Base-by-base conservation (phyloP, 2,113 vertebrate species). In the Calcarius ornatus region DNA sequence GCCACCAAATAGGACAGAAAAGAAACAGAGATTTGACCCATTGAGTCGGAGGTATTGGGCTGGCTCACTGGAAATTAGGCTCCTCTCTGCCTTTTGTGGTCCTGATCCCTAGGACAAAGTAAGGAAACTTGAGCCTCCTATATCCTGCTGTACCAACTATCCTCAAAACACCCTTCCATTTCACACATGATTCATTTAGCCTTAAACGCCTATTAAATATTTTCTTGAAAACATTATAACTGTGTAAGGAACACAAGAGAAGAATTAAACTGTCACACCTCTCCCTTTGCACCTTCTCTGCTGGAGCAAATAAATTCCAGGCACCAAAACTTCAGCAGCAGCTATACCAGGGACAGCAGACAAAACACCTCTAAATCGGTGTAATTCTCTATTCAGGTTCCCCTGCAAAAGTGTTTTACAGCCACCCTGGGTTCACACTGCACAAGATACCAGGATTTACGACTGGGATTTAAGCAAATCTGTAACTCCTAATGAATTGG, bases 251-350 rank as follows among this genome's bases (percentile, higher is more conserved):
- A 54, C 90, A 92, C 88, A 82, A 53, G 92, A 96, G 95, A 82
- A 95, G 90, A 92, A 95, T 96, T 95, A 96, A 96, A 88, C 94
- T 95, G 95, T 96, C 95, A 94, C 42, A 1, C 66, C 90, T 95
- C 90, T 95, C 73, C 84, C 73, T 92, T 76, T 95, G 75, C 95
- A 96, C 94, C 92, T 94, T 90, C 90, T 94, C 85, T 94, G 85
- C 81, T 57, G 61, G 63, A 96, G 69, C 85, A 96, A 95, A 94
- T 85, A 92, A 94, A 92, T 96, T 95, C 95, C 92, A 95, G 94
- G 65, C 88, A 83, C 76, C 93, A 91, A 51, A 93, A 77, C 60
- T 83, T 59, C 56, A 90, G 85, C 76, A 75, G 71, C 69, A 93
- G 65, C 72, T 71, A 70, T 83, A 92, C 47, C 82, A 93, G 72